phyloP scores from a whole-genome alignment of 2,797 vertebrate genomes.

The Darevskia nairensis region DNA sequence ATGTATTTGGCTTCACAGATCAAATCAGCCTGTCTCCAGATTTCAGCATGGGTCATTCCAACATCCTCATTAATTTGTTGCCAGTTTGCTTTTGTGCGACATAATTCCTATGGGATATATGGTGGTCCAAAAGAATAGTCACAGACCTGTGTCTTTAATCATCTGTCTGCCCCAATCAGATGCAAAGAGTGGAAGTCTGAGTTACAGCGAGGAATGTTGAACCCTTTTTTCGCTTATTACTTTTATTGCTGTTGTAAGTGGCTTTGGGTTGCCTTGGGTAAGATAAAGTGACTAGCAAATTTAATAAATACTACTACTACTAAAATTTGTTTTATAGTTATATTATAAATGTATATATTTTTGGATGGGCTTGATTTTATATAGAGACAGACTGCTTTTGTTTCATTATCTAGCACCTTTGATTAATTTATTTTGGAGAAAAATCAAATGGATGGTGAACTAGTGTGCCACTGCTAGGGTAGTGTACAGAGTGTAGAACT shows the following conservation, averaged over 20 bases:
- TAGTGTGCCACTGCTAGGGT: neutral
- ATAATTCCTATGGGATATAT: neutral
- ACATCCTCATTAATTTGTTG: neutral
- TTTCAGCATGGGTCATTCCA: neutral
- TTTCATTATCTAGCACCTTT: neutral
- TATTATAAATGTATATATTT: neutral
- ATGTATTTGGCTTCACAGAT: neutral
- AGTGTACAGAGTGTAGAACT: too few species aligned
- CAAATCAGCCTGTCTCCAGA: neutral
- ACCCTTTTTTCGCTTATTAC: neutral
- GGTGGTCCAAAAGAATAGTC: too few species aligned
- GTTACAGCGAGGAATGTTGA: neutral
- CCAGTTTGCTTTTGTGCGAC: neutral
- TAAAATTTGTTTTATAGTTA: neutral
- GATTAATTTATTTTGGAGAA: neutral
- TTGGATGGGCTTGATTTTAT: slow-evolving; percentile 12
- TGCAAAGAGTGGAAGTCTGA: neutral
- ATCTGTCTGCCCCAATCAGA: neutral
- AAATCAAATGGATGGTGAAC: neutral
- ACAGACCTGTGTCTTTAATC: neutral
- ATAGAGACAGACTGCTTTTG: neutral
- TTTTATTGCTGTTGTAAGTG: too few species aligned
- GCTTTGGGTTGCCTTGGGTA: too few species aligned
- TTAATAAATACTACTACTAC: too few species aligned
- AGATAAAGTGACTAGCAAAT: too few species aligned